These are phyloP conservation scores for Standfussiana lucernea DNA, from an alignment of 2,888 invertebrate genomes.

Conservation along the genomic window DNA sequence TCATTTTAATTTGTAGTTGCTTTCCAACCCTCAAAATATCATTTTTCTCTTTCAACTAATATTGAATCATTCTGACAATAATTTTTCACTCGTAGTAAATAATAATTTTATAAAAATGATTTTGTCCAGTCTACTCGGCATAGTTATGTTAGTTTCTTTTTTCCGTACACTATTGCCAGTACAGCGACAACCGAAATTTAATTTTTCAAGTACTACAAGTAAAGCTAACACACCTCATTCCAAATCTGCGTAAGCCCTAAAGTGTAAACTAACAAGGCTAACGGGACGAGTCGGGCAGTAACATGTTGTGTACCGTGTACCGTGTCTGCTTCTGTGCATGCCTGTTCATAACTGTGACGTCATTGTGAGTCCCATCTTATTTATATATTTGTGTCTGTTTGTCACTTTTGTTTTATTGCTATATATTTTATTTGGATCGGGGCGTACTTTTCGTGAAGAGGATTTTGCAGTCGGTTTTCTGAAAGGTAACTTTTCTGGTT, in stretches of 20 bases:
- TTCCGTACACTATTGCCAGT: not conserved
- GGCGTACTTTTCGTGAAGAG: not conserved
- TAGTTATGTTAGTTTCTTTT: not conserved
- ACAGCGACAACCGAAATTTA: not conserved
- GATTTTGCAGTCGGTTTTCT: not conserved
- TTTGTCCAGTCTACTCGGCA: not conserved
- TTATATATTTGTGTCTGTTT: constrained; percentile 48
- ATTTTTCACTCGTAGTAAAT: not conserved
- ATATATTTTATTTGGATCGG: not conserved
- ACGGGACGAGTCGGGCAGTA: constrained; percentile 74
- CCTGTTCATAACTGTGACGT: constrained; percentile 77
- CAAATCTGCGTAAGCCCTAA: constrained; percentile 51
- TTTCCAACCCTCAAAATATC: not conserved
- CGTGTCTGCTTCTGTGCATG: constrained; percentile 86
- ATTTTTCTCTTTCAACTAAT: not conserved
- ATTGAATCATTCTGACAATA: not conserved
- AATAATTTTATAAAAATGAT: not conserved
- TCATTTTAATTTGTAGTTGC: not conserved
- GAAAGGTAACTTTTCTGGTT: not conserved
- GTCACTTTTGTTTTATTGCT: constrained; percentile 26
- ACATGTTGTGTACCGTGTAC: constrained; percentile 73
- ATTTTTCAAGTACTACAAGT: not conserved
- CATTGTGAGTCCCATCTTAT: constrained; percentile 43
- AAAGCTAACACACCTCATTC: constrained; percentile 19
- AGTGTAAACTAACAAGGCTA: constrained; percentile 75